These are phyloP conservation scores for Dysmachus trigonus DNA, from an alignment of 2,888 invertebrate genomes.

Conservation along the genomic window DNA sequence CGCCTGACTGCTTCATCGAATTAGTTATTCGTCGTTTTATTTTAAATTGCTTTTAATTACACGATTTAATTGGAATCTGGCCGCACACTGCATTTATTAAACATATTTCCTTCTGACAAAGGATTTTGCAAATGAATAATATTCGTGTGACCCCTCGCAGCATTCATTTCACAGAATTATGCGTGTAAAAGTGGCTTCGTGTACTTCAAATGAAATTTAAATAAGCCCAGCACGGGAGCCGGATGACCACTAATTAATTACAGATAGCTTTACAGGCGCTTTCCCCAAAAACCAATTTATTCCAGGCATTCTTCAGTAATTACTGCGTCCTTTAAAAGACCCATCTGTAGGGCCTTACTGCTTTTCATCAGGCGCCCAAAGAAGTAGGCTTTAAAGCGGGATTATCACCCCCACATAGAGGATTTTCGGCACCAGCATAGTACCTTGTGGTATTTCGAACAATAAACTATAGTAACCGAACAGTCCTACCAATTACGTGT, in stretches of 20 bases:
- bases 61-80: not conserved
- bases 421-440: not conserved
- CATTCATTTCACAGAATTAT: not conserved
- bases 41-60: not conserved
- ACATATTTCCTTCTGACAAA: not conserved
- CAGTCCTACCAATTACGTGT: too few species aligned
- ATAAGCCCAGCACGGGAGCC: not conserved
- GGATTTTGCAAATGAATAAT: not conserved
- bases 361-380: not conserved
- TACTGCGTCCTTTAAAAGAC: not conserved
- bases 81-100: not conserved
- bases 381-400: not conserved
- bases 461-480: too few species aligned
- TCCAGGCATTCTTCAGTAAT: not conserved
- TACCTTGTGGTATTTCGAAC: too few species aligned
- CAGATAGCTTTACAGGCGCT: not conserved
- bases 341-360: not conserved
- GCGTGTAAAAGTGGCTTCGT: not conserved
- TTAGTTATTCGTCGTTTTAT: not conserved
- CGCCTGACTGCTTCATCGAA: not conserved
- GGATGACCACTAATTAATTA: not conserved
- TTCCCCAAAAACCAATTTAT: not conserved
- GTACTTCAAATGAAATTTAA: not conserved
- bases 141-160: not conserved
- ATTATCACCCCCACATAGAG: not conserved